Conservation (phyloP, 2,113 vertebrate genomes). For the Sula dactylatra region DNA sequence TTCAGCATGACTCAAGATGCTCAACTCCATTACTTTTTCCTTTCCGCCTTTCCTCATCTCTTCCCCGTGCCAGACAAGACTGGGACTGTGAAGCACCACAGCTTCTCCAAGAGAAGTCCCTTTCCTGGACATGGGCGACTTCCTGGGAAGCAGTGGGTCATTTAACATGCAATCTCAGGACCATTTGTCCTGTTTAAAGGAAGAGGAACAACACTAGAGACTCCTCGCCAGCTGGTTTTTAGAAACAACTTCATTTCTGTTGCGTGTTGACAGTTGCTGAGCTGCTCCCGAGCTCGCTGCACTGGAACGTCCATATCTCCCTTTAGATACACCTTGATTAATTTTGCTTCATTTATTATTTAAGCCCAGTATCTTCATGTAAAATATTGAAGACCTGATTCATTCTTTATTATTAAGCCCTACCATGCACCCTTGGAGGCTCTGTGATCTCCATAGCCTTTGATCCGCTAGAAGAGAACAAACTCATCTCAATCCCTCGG, state of each 20-base stretch:
- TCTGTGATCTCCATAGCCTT: slow-evolving; percentile 19
- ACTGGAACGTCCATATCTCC: background rate
- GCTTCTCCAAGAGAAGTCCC: background rate
- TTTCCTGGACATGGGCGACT: background rate
- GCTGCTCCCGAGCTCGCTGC: background rate
- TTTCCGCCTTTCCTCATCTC: background rate
- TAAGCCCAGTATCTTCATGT: background rate
- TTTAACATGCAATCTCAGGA: background rate
- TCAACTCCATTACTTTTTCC: background rate
- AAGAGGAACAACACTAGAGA: background rate
- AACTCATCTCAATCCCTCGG: slow-evolving; percentile 48
- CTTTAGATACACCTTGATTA: slow-evolving; percentile 42
- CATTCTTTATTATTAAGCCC: slow-evolving; percentile 53
- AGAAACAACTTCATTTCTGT: slow-evolving; percentile 3
- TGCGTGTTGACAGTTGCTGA: background rate
- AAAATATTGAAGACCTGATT: slow-evolving; percentile 55
- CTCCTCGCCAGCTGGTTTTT: background rate
- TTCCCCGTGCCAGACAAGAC: background rate
- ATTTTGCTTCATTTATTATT: slow-evolving; percentile 59
- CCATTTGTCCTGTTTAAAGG: background rate
- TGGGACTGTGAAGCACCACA: background rate
- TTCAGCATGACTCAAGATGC: background rate
- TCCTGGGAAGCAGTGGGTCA: background rate
- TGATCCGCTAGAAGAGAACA: slow-evolving; percentile 39
- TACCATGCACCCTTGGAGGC: slow-evolving; percentile 12